Conservation (phyloP, 2,113 vertebrate species). For the Todiramphus saurophagus region DNA sequence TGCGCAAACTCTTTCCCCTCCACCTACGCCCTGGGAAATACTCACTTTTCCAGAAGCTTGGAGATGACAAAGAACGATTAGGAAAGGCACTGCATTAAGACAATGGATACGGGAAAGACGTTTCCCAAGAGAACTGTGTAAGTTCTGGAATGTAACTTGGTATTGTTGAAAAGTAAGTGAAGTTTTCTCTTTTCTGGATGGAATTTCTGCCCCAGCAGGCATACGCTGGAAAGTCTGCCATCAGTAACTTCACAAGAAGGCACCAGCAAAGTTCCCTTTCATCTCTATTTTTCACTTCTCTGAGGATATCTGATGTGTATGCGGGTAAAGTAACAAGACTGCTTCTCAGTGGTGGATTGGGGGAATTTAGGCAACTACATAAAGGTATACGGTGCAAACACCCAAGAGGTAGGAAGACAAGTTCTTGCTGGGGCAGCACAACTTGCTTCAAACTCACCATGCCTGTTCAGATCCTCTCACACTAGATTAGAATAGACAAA, state of each 20-base stretch:
- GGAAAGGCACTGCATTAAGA: slow-evolving; percentile 6
- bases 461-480: slow-evolving; percentile 8
- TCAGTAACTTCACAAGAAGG: background rate
- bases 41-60: slow-evolving; percentile 34
- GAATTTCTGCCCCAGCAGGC: background rate
- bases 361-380: background rate
- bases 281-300: background rate
- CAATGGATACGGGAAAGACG: slow-evolving; percentile 8
- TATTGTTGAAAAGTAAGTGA: background rate
- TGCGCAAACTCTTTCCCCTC: background rate
- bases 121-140: background rate
- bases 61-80: slow-evolving; percentile 51
- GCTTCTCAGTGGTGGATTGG: background rate
- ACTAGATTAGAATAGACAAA: background rate
- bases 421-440: background rate
- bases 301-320: background rate
- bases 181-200: background rate
- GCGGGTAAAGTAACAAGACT: background rate
- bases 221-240: background rate
- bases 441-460: background rate
- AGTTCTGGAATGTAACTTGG: background rate
- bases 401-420: background rate
- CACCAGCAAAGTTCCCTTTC: background rate
- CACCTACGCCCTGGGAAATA: slow-evolving; percentile 28
- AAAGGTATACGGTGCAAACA: background rate